A percentile compares a stretch with the other conserved stretches of the same genome.
Conservation (phyloP, 2,797 vertebrate genomes). For the Mico argentatus region DNA sequence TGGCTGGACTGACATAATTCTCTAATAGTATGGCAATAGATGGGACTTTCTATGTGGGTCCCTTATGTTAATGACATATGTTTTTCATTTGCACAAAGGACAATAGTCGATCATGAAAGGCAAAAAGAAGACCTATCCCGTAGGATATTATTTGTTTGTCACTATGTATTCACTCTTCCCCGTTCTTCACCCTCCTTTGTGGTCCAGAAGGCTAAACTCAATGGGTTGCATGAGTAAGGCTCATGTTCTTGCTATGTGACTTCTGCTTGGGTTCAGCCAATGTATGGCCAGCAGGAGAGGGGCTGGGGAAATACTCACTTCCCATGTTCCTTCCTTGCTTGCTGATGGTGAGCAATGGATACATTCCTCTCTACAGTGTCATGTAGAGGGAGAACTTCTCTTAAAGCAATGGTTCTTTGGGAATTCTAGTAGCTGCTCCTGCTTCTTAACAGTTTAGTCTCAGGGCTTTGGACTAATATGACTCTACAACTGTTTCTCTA, state of each 20-base stretch:
- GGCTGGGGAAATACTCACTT: not conserved
- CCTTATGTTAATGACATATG: not conserved
- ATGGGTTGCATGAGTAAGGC: not conserved
- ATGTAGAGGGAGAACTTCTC: not conserved
- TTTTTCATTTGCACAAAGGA: conserved; percentile 2
- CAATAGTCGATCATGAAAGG: not conserved
- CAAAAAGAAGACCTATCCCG: not conserved
- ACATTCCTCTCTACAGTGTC: not conserved
- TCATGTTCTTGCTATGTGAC: not conserved
- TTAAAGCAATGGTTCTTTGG: not conserved
- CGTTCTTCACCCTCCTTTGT: not conserved
- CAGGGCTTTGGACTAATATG: not conserved
- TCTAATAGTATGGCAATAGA: not conserved
- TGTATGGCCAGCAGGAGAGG: not conserved
- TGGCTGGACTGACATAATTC: not conserved
- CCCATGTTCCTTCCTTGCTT: not conserved
- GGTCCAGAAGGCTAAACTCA: not conserved
- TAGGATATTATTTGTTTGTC: not conserved
- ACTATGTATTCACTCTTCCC: not conserved
- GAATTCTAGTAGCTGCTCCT: not conserved
- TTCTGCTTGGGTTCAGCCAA: not conserved
- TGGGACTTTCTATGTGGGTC: not conserved
- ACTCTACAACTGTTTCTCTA: not conserved
- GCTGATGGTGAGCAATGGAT: not conserved
- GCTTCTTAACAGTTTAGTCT: not conserved